These are phyloP conservation scores for Aurelia aurita complex sp. Pacific DNA, from an alignment of 30 jellyfish, hydroid and myxozoan species.

Conservation along the genomic window DNA sequence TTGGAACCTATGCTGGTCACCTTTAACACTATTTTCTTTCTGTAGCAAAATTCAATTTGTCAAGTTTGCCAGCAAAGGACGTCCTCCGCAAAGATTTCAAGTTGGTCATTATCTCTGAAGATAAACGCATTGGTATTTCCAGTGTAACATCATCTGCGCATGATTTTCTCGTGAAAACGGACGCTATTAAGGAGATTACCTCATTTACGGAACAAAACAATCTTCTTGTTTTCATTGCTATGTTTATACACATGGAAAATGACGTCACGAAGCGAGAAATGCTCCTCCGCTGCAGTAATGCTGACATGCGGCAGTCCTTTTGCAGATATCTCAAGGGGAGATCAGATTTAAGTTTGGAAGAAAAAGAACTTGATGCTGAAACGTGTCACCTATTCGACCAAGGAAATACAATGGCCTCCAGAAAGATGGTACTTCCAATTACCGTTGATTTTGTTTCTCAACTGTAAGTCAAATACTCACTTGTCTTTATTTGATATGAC, in stretches of 20 bases:
- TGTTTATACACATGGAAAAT: constrained; percentile 63
- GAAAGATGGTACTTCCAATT: constrained; percentile 82
- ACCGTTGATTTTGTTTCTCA: constrained; percentile 35
- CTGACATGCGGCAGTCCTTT: background rate
- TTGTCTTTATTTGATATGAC: background rate
- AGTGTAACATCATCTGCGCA: constrained; percentile 56
- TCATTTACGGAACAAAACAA: constrained; percentile 6
- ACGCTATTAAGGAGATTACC: constrained; percentile 13
- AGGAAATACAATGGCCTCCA: constrained; percentile 48
- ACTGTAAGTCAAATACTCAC: constrained; percentile 22
- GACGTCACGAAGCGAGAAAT: constrained; percentile 60
- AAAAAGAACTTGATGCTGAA: background rate
- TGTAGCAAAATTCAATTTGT: constrained; percentile 73
- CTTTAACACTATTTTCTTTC: background rate
- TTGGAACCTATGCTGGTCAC: no score
- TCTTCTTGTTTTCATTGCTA: constrained; percentile 44
- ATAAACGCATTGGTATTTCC: constrained; percentile 58
- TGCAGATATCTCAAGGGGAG: constrained; percentile 7
- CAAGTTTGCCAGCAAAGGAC: constrained; percentile 44
- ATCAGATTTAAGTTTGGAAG: constrained; percentile 11
- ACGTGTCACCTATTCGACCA: constrained; percentile 13
- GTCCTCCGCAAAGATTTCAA: constrained; percentile 88
- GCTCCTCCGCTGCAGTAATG: constrained; percentile 20
- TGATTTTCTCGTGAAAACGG: constrained; percentile 34
- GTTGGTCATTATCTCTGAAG: background rate